A percentile compares a stretch with the other conserved stretches of the same genome.
phyloP scores from a whole-genome alignment of 2,797 vertebrate species.

The Sciaenops ocellatus region DNA sequence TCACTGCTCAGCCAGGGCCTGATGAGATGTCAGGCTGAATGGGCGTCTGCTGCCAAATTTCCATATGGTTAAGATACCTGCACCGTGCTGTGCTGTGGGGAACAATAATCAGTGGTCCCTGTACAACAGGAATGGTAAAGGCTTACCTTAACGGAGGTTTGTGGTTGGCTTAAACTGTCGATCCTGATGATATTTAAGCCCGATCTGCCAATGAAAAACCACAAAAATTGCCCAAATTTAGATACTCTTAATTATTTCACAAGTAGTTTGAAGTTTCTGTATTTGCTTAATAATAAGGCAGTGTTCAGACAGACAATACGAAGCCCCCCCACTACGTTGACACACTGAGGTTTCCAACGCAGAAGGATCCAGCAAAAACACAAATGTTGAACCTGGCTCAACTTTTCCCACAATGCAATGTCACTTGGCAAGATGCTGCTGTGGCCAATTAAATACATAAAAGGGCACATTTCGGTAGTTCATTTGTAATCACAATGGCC shows the following conservation, averaged over 20 bases:
- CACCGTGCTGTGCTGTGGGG: slow-evolving; percentile 37
- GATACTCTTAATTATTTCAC: background rate
- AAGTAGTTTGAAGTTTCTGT: background rate
- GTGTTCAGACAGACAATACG: background rate
- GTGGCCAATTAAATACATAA: background rate
- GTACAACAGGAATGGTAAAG: slow-evolving; percentile 4
- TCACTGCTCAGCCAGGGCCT: slow-evolving; percentile 54
- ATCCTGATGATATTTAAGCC: background rate
- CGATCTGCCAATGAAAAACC: slow-evolving; percentile 1
- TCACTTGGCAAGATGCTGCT: background rate
- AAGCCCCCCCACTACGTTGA: background rate
- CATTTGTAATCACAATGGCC: background rate
- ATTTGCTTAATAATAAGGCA: background rate
- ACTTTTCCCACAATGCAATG: background rate
- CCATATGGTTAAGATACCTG: slow-evolving; percentile 50
- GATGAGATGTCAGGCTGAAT: slow-evolving; percentile 77
- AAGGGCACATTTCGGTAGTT: background rate
- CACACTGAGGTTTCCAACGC: background rate
- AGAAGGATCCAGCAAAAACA: background rate
- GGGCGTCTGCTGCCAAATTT: slow-evolving; percentile 54
- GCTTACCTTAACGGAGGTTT: slow-evolving; percentile 19
- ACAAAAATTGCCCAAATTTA: background rate
- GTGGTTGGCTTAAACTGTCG: background rate
- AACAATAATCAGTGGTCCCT: slow-evolving; percentile 30
- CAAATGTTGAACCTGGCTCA: background rate